Conservation (phyloP, 2,797 vertebrate species). For the Eremophila alpestris region DNA sequence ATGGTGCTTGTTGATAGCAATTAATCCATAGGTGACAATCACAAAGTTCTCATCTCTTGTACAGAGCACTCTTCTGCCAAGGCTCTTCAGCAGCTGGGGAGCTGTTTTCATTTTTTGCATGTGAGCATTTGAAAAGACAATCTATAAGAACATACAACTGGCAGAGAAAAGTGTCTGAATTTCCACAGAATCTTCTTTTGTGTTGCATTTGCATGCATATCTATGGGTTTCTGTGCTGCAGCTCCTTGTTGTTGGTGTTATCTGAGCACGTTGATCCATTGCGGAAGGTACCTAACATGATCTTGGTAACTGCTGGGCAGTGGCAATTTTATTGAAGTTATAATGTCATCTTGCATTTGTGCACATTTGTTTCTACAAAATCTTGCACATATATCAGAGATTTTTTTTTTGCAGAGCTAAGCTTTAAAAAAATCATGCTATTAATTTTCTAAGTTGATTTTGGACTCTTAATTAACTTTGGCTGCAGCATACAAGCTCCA, state of each 20-base stretch:
- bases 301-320: background rate
- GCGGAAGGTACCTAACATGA: accelerated
- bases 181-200: slow-evolving; percentile 7
- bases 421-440: background rate
- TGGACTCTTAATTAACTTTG: slow-evolving; percentile 57
- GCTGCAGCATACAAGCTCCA: background rate
- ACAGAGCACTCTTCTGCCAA: background rate
- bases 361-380: background rate
- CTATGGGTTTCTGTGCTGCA: background rate
- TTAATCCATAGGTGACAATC: background rate
- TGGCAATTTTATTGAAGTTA: background rate
- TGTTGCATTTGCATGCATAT: background rate
- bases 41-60: background rate
- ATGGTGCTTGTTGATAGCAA: background rate
- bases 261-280: background rate
- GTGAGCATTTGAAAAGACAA: slow-evolving; percentile 49
- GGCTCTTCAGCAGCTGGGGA: slow-evolving; percentile 29
- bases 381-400: background rate
- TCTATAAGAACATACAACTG: background rate
- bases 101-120: slow-evolving; percentile 39
- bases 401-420: slow-evolving; percentile 35
- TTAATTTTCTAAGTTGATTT: slow-evolving; percentile 55
- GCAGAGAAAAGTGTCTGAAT: slow-evolving; percentile 23
- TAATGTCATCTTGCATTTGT: background rate
- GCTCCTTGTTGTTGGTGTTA: background rate